phyloP scores from a whole-genome alignment of 2,113 vertebrate species.

The Baryphthengus martii region DNA sequence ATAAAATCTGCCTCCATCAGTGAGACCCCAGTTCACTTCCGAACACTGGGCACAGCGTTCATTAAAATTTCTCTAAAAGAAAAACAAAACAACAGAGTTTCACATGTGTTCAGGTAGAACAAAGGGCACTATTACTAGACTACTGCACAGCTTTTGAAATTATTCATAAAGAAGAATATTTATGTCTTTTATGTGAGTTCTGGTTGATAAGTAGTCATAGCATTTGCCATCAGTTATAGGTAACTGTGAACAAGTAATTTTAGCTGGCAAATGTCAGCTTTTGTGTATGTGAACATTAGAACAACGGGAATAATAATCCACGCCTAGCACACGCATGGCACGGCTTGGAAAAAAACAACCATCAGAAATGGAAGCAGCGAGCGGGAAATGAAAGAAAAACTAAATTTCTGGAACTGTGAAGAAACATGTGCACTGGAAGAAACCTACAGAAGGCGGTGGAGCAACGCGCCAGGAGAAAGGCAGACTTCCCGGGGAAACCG shows the following conservation, averaged over 20 bases:
- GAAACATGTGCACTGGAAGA: neutral
- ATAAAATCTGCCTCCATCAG: constrained; percentile 87
- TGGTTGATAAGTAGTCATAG: neutral
- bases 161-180: neutral
- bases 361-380: neutral
- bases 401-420: neutral
- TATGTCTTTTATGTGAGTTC: neutral
- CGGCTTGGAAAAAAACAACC: fast-evolving
- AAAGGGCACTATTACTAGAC: neutral
- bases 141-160: neutral
- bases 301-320: neutral
- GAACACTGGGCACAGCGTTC: constrained; percentile 84
- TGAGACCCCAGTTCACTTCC: constrained; percentile 86
- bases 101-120: neutral
- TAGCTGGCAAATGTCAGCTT: neutral
- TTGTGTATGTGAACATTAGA: fast-evolving
- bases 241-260: neutral
- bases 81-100: neutral
- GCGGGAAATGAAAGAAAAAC: neutral
- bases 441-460: neutral
- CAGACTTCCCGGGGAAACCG: neutral
- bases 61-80: constrained; percentile 75
- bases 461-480: too few species aligned
- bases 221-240: neutral
- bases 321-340: neutral